Conservation (phyloP, 2,113 vertebrate genomes). For the Agelaius tricolor region DNA sequence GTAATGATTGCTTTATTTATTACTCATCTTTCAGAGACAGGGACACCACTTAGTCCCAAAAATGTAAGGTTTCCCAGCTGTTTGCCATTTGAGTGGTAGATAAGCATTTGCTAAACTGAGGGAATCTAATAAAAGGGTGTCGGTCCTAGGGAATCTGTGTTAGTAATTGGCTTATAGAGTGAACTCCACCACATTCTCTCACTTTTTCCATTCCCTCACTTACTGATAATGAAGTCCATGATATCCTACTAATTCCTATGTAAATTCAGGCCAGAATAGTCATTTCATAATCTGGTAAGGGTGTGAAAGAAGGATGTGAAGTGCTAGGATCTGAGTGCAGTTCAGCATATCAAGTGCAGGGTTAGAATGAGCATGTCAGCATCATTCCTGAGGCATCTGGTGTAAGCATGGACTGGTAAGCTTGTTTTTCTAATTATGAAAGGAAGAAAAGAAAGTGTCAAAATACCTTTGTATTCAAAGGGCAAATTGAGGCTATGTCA, state of each 20-base stretch:
- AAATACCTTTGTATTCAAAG: neutral
- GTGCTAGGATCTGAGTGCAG: neutral
- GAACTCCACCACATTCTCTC: neutral
- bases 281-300: neutral
- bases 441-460: neutral
- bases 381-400: neutral
- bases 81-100: neutral
- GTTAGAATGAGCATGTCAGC: neutral
- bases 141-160: neutral
- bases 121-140: neutral
- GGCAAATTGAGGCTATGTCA: neutral
- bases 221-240: neutral
- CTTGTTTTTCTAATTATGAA: neutral
- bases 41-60: neutral
- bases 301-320: neutral
- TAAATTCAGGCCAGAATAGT: neutral
- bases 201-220: constrained; percentile 43
- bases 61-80: constrained; percentile 10
- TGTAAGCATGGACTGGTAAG: neutral
- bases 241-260: neutral
- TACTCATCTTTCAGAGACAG: neutral
- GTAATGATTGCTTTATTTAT: neutral
- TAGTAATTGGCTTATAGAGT: neutral
- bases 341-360: neutral
- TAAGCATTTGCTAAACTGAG: neutral